phyloP scores from a whole-genome alignment of 1,140 invertebrate genomes.

The Tyrophagus putrescentiae region DNA sequence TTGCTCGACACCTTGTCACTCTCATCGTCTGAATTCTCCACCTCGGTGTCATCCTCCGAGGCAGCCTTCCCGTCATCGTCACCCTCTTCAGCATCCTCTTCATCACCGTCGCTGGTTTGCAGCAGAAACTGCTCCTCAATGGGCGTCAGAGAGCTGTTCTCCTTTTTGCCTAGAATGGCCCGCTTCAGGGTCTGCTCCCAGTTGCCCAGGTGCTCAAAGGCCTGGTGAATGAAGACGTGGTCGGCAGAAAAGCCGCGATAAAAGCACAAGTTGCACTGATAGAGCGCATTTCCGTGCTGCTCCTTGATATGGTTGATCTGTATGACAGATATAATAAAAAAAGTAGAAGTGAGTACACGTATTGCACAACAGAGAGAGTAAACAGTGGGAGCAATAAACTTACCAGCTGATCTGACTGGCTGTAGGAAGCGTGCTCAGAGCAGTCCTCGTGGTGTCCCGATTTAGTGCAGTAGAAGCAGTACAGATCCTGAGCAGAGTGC shows the following conservation, averaged over 20 bases:
- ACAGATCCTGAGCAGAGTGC: neutral
- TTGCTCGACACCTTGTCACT: neutral
- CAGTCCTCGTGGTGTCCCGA: neutral
- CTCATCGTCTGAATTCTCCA: too few species aligned
- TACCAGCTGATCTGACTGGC: neutral
- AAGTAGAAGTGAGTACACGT: neutral
- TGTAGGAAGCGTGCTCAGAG: neutral
- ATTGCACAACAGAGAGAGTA: neutral
- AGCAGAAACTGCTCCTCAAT: constrained; percentile 3
- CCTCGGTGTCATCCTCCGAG: too few species aligned
- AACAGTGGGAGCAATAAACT: neutral
- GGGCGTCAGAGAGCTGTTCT: neutral
- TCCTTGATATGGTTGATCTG: neutral
- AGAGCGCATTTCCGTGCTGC: neutral
- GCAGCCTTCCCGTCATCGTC: too few species aligned
- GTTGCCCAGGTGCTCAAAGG: neutral
- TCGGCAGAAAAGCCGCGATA: neutral
- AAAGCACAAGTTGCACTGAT: constrained; percentile 14
- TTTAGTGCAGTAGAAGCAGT: constrained; percentile 8
- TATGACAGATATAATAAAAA: too few species aligned
- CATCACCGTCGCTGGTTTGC: neutral
- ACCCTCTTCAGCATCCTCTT: constrained; percentile 10
- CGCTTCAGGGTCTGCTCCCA: constrained; percentile 6
- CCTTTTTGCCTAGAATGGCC: neutral
- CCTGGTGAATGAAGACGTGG: constrained; percentile 1